These are phyloP conservation scores for Drosophila picticornis DNA, from an alignment of 2,888 invertebrate species.

Conservation along the genomic window DNA sequence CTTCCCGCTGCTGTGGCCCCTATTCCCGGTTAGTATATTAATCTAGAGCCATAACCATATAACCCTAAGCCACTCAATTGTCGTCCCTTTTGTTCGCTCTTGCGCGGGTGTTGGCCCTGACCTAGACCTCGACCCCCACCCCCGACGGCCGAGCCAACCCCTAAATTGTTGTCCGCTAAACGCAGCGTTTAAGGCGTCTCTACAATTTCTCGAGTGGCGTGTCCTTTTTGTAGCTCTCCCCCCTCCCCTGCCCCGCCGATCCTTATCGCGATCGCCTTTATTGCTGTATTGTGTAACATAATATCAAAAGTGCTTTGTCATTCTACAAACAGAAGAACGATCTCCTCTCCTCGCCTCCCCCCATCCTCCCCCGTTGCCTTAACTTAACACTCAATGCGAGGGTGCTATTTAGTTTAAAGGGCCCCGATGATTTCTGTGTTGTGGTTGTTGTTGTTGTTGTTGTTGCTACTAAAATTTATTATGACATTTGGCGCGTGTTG, in stretches of 20 bases:
- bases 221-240: conserved; percentile 39
- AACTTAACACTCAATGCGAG: conserved; percentile 44
- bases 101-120: conserved; percentile 40
- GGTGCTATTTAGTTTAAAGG: conserved; percentile 46
- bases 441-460: conserved; percentile 2
- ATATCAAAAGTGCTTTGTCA: conserved; percentile 74
- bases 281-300: conserved; percentile 65
- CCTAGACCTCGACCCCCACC: not conserved
- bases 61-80: conserved; percentile 35
- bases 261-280: conserved; percentile 76
- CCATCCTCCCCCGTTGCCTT: not conserved
- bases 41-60: conserved; percentile 40
- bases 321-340: conserved; percentile 33
- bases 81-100: conserved; percentile 34
- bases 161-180: conserved; percentile 53
- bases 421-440: conserved; percentile 28
- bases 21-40: conserved; percentile 12
- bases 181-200: conserved; percentile 70
- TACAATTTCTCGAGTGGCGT: conserved; percentile 71
- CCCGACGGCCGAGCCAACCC: conserved; percentile 24
- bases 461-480: conserved; percentile 66
- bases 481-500: conserved; percentile 81
- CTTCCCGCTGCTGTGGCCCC: conserved; percentile 54
- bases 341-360: conserved; percentile 10
- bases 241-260: conserved; percentile 37